A percentile compares a stretch with the other conserved stretches of the same genome.
Conservation (phyloP, 2,113 vertebrate species). For the Ammodytes dubius region DNA sequence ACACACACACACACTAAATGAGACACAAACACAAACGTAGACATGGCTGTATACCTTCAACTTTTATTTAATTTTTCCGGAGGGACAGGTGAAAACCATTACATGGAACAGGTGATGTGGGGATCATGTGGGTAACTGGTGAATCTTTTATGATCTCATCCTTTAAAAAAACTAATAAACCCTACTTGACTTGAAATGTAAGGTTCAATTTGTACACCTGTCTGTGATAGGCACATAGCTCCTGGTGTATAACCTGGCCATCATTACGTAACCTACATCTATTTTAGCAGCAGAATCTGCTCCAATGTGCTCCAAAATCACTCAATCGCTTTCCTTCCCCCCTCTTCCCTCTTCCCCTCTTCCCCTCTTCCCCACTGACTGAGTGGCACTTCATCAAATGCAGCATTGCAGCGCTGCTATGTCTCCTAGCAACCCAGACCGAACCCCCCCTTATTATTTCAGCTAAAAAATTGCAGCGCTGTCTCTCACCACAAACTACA, state of each 20-base stretch:
- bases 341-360: neutral
- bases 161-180: too few relatives aligned
- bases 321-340: constrained; percentile 10
- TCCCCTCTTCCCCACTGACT: neutral
- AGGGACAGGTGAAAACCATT: neutral
- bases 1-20: neutral
- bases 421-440: constrained; percentile 71
- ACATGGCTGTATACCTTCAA: neutral
- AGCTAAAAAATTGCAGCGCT: neutral
- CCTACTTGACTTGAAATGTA: too few relatives aligned
- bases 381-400: neutral
- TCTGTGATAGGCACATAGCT: neutral
- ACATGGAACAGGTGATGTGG: too few relatives aligned
- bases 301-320: constrained; percentile 26
- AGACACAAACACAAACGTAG: neutral
- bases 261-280: neutral
- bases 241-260: neutral
- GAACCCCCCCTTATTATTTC: constrained; percentile 19
- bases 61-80: neutral
- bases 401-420: constrained; percentile 2
- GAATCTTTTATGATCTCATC: too few relatives aligned
- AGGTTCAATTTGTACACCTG: too few relatives aligned
- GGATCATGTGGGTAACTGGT: too few relatives aligned
- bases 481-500: neutral
- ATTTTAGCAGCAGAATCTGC: neutral